Conservation (phyloP, 1,140 invertebrate species). For the Drosophila nannoptera region DNA sequence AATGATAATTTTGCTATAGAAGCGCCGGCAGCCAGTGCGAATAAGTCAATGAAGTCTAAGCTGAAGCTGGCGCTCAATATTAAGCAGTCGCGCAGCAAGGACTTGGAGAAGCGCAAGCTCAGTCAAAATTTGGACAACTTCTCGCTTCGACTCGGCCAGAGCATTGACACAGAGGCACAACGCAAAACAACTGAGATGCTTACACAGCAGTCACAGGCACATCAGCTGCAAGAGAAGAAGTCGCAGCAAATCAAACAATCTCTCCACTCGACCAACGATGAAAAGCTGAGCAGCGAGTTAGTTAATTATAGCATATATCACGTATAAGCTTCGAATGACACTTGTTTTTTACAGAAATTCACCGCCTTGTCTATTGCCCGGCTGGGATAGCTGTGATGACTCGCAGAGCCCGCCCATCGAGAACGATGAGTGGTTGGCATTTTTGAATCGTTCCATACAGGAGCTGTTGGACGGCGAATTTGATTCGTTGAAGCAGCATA, state of each 20-base stretch:
- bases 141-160: slow-evolving; percentile 82
- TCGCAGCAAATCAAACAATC: slow-evolving; percentile 72
- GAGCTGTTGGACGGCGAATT: slow-evolving; percentile 88
- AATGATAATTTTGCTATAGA: slow-evolving; percentile 81
- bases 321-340: not conserved
- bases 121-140: slow-evolving; percentile 80
- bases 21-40: slow-evolving; percentile 48
- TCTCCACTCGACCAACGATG: slow-evolving; percentile 73
- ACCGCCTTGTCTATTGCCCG: slow-evolving; percentile 73
- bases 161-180: slow-evolving; percentile 46
- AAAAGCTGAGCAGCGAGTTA: slow-evolving; percentile 73
- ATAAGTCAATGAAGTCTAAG: slow-evolving; percentile 22
- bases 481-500: slow-evolving; percentile 85
- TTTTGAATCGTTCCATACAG: slow-evolving; percentile 85
- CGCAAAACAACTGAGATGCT: slow-evolving; percentile 55
- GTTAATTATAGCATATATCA: slow-evolving; percentile 3
- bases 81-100: slow-evolving; percentile 64
- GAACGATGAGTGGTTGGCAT: slow-evolving; percentile 90
- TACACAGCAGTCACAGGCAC: slow-evolving; percentile 44
- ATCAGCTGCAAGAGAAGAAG: slow-evolving; percentile 36
- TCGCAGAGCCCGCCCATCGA: slow-evolving; percentile 84
- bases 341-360: slow-evolving; percentile 51
- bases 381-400: slow-evolving; percentile 78
- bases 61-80: slow-evolving; percentile 25
- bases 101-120: slow-evolving; percentile 78